phyloP scores from a whole-genome alignment of 2,888 invertebrate species.

The Cistogaster globosa region DNA sequence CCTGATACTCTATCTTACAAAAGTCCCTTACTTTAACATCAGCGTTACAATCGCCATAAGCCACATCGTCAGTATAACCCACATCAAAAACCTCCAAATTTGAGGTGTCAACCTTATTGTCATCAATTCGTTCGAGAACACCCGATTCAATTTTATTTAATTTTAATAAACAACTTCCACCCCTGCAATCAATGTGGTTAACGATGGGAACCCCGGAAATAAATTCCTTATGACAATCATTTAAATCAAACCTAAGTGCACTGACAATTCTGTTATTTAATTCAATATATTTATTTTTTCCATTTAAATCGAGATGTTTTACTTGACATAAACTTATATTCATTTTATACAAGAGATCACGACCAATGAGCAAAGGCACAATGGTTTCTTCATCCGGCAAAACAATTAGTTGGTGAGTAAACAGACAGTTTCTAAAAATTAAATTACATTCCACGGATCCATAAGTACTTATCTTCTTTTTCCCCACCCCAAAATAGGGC shows the following conservation, averaged over 20 bases:
- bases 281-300: not conserved
- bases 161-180: not conserved
- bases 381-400: not conserved
- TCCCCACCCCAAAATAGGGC: not conserved
- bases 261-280: slow-evolving; percentile 5
- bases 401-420: slow-evolving; percentile 1
- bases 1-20: not conserved
- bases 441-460: not conserved
- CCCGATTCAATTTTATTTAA: not conserved
- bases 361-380: not conserved
- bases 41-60: not conserved
- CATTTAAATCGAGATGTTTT: not conserved
- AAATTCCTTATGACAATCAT: slow-evolving; percentile 5
- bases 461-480: slow-evolving; percentile 4
- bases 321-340: not conserved
- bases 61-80: not conserved
- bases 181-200: not conserved
- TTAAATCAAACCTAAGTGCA: slow-evolving; percentile 1
- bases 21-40: not conserved
- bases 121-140: slow-evolving; percentile 5
- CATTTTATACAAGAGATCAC: slow-evolving; percentile 1
- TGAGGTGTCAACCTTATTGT: not conserved
- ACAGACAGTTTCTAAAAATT: slow-evolving; percentile 7
- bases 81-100: slow-evolving; percentile 2
- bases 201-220: slow-evolving; percentile 2